Evolutionary conservation across 2,888 invertebrate species (phyloP), one percentile per base, ranked within the genome.

Genomic region (Bellardia bayeri): DNA sequence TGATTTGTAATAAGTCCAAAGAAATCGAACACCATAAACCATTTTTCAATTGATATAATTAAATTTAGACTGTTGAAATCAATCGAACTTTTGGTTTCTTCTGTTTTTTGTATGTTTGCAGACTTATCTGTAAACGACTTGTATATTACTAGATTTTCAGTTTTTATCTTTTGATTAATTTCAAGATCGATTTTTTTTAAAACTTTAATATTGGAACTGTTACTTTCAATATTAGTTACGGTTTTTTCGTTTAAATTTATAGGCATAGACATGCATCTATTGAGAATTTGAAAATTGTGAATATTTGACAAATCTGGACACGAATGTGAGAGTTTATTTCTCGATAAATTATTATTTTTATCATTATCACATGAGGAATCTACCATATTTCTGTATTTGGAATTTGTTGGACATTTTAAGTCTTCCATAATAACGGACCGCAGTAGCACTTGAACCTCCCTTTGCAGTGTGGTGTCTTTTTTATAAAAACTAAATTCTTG

Each of bases 1-100:
- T 75, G 76, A 42, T 92, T 92, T 3, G 92, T 90, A 89, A 91
- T 92, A 4, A 94, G 94, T 45, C 98, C 98, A 91, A 99, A 97
- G 93, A 99, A 99, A 94, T 99, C 99, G 75, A 99, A 95, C 63
- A 99, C 96, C 49, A 98, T 96, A 90, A 98, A 97, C 99, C 99
- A 99, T 74, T 98, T 98, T 92, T 98, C 97, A 37, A 98, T 96
- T 92, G 98, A 98, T 89, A 99, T 95, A 45, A 98, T 97, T 88
- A 99, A 94, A 93, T 99, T 98, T 90, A 99, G 94, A 90, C 98
- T 97, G 93, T 98, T 98, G 93, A 99, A 98, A 92, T 98, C 98
- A 33, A 99, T 96, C 76, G 93, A 93, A 83, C 93, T 93, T 11
- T 89, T 90, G 0, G 76, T 72, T 23, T 81, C 49, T n/a, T 61